These are phyloP conservation scores for Dromius quadrimaculatus DNA, from an alignment of 2,888 invertebrate species.

Conservation along the genomic window DNA sequence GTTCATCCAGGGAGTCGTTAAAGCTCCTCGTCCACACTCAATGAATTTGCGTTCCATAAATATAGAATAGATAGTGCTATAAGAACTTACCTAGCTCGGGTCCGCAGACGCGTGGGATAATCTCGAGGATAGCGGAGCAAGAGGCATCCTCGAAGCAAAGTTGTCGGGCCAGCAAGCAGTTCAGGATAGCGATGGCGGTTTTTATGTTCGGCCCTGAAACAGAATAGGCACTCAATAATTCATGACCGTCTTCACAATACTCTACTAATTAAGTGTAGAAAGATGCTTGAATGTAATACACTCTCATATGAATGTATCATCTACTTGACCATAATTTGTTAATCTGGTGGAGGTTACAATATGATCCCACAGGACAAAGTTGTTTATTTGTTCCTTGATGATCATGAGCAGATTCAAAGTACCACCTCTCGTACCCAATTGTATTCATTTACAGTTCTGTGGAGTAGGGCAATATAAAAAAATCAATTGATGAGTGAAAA, in stretches of 20 bases:
- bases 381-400: no score
- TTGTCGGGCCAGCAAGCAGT: conserved; percentile 89
- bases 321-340: conserved; percentile 38
- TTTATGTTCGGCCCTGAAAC: conserved; percentile 82
- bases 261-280: no score
- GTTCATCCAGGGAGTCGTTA: conserved; percentile 12
- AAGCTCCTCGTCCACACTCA: conserved; percentile 2
- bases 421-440: no score
- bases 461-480: no score
- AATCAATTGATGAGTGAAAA: no score
- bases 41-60: conserved; percentile 24
- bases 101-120: conserved; percentile 91
- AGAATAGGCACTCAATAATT: conserved; percentile 23
- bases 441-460: no score
- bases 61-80: conserved; percentile 28
- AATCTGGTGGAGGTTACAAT: conserved; percentile 43
- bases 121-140: conserved; percentile 90
- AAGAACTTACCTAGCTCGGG: conserved; percentile 85
- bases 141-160: conserved; percentile 91
- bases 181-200: conserved; percentile 83
- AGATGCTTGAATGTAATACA: no score
- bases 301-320: background rate
- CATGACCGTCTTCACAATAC: no score
- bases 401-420: no score
- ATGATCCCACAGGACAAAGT: conserved; percentile 35